These are phyloP conservation scores for Vicugna pacos DNA, from an alignment of 2,113 vertebrate genomes.

Conservation along the genomic window DNA sequence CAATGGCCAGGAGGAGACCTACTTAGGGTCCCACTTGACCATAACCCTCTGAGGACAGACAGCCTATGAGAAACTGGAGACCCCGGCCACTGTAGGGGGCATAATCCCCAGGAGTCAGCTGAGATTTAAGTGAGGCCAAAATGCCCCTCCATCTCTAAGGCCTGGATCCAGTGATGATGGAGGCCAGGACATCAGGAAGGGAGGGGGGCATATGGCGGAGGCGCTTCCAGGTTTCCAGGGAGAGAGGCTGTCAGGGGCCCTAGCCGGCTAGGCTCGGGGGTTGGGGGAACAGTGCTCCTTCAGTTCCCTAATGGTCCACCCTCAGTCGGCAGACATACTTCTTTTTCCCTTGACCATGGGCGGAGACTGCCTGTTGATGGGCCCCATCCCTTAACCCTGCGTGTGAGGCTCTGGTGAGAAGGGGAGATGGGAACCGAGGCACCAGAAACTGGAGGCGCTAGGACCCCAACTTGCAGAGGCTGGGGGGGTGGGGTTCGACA, in stretches of 20 bases:
- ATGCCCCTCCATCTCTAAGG: not conserved
- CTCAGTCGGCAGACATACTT: not conserved
- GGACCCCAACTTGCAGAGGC: not conserved
- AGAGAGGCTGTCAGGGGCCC: not conserved
- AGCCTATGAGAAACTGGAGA: not conserved
- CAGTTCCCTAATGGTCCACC: not conserved
- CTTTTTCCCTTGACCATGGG: not conserved
- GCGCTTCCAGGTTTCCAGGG: not conserved
- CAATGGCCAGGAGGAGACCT: not conserved
- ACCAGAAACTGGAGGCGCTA: not conserved
- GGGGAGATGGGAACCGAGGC: not conserved
- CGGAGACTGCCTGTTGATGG: fast-evolving
- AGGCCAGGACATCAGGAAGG: not conserved
- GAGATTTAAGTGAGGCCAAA: not conserved
- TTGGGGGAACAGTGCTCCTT: not conserved
- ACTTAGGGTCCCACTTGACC: not conserved
- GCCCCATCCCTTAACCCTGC: not conserved
- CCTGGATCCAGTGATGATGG: not conserved
- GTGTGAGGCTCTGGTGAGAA: too few species aligned
- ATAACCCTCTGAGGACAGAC: not conserved
- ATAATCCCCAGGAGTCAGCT: not conserved
- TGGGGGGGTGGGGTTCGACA: not conserved
- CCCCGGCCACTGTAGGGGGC: not conserved
- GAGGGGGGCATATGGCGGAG: fast-evolving
- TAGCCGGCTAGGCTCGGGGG: too few species aligned